Base-by-base conservation (phyloP, 1,140 invertebrate species). In the Zaprionus nigranus region DNA sequence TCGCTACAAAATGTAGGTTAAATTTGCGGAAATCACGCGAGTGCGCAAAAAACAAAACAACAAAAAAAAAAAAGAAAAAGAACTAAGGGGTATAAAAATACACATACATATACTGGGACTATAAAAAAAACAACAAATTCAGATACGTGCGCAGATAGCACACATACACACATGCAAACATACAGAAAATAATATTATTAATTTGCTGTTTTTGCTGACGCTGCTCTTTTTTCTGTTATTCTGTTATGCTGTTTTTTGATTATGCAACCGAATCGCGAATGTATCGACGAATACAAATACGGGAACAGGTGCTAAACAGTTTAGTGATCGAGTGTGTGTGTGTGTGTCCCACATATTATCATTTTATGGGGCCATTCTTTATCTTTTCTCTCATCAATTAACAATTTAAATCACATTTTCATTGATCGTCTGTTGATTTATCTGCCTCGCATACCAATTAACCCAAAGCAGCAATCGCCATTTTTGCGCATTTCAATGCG, bases 1-100 rank as follows among this genome's bases (percentile, higher is more conserved):
- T 73, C 72, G 56, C 71, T 57, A 62, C 78, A 69, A 88, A 90
- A 90, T 82, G 85, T 90, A 90, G 85, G 85, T 90, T 90, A 90
- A 90, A 90, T 85, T 85, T 90, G 78, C 85, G 85, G 85, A 90
- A 90, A 90, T 90, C 84, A 82, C 79, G 76, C 72, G 78, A 80
- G 70, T 79, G 78, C 62, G 63, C 75, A 70, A 71, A 71, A 75
- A 80, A 20, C 73, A 67, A 69, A 9, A 40, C 57, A 46, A 36
- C 17, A 17, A 17, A 20, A 20, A 20, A 72, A 63, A 34, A 58
- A 22, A 51, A 58, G n/a, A 72, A 57, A 59, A 66, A 54, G 24
- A 72, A 61, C 40, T 17, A 34, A 24, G 51, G 64, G 65, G 65
- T 81, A 85, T 81, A 81, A 60, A 80, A 70, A 85, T 85, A 85